Conservation (phyloP, 2,113 vertebrate species). For the Erythrolamprus reginae region DNA sequence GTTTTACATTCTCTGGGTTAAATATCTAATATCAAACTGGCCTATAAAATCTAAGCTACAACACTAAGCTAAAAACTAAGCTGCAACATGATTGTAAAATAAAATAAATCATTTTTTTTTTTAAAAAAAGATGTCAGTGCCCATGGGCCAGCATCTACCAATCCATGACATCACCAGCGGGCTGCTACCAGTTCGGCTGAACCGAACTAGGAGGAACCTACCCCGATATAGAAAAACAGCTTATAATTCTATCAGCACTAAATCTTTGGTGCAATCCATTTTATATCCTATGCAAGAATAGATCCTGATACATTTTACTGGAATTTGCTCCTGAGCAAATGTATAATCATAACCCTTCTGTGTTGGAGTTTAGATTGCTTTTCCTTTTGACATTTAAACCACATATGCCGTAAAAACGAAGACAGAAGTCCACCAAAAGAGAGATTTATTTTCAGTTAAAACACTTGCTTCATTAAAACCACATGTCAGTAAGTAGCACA, state of each 20-base stretch:
- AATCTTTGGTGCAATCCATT: conserved; percentile 5
- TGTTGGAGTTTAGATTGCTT: conserved; percentile 53
- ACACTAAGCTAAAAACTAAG: too few species aligned
- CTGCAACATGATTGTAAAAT: too few species aligned
- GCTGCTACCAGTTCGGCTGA: too few species aligned
- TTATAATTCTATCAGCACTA: conserved; percentile 39
- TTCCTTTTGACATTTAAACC: conserved; percentile 63
- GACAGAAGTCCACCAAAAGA: conserved; percentile 53
- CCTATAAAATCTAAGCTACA: conserved; percentile 4
- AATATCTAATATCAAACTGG: conserved; percentile 10
- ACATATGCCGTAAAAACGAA: conserved; percentile 50
- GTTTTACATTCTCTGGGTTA: conserved; percentile 34
- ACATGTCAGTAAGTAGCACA: conserved; percentile 50
- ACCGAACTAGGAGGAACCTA: too few species aligned
- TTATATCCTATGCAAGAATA: neutral
- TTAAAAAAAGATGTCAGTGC: too few species aligned
- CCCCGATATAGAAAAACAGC: conserved; percentile 4
- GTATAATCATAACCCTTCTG: neutral
- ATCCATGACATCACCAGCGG: too few species aligned
- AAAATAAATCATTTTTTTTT: too few species aligned
- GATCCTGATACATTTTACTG: neutral
- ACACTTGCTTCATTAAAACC: conserved; percentile 62
- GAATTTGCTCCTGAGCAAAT: neutral
- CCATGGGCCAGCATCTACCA: too few species aligned
- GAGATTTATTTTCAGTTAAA: conserved; percentile 63